Evolutionary conservation across 2,888 invertebrate genomes (phyloP).

Genomic region (Oscheius sp.): DNA sequence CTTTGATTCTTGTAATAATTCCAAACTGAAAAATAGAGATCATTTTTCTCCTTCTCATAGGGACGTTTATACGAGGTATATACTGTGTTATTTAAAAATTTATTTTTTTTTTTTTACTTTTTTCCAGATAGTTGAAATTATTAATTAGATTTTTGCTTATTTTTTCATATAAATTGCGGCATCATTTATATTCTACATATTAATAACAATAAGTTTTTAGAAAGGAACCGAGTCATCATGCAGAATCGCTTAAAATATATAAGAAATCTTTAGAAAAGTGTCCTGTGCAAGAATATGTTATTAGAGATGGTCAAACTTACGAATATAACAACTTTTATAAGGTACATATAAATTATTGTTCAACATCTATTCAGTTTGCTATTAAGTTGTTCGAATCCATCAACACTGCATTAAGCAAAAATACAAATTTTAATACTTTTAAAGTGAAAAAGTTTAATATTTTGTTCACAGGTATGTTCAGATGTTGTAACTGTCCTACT

Average conservation of each 20-base stretch:
- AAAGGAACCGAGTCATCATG: neutral
- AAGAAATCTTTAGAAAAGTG: neutral
- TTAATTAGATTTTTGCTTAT: neutral
- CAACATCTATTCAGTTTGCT: neutral
- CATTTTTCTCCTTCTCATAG: too few species aligned
- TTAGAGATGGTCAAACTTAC: neutral
- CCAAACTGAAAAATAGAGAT: too few species aligned
- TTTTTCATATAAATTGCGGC: neutral
- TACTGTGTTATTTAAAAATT: too few species aligned
- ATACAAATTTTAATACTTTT: neutral
- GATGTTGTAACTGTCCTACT: too few species aligned
- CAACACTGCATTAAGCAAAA: neutral
- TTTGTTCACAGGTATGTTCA: neutral
- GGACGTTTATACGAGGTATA: too few species aligned
- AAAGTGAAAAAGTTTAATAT: constrained; percentile 1
- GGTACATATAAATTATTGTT: neutral
- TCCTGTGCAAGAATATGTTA: neutral
- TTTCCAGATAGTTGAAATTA: too few species aligned
- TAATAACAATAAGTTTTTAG: neutral
- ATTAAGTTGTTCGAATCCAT: constrained; percentile 12
- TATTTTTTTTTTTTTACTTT: too few species aligned
- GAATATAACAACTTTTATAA: constrained; percentile 4
- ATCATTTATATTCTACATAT: neutral
- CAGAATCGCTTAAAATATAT: neutral
- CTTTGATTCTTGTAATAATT: too few species aligned